Percentiles rank a stretch among this genome's conserved stretches.
Conservation (phyloP, 2,797 vertebrate genomes). For the Parambassis ranga region DNA sequence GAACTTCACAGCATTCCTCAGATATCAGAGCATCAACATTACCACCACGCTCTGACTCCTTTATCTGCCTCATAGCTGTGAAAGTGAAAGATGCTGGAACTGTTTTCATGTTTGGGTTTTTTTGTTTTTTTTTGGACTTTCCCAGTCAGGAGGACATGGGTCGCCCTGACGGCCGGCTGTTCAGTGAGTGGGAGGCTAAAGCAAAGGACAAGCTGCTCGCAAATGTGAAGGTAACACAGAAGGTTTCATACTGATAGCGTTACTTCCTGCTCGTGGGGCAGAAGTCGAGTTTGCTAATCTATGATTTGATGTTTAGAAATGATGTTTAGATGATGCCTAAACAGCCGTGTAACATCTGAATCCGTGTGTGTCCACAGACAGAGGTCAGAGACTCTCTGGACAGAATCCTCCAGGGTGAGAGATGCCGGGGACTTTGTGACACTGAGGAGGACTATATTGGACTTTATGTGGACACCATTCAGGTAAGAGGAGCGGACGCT, state of each 20-base stretch:
- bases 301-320: too few relatives aligned
- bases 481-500: conserved; percentile 41
- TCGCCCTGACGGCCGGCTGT: not conserved
- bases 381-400: conserved; percentile 8
- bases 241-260: fast-evolving
- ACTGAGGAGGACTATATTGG: conserved; percentile 51
- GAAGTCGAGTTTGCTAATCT: too few relatives aligned
- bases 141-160: conserved; percentile 35
- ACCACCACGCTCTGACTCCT: not conserved
- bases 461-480: conserved; percentile 67
- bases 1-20: too few relatives aligned
- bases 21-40: too few relatives aligned
- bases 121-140: conserved; percentile 26
- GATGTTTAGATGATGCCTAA: too few relatives aligned
- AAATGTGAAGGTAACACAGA: conserved; percentile 47
- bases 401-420: conserved; percentile 45
- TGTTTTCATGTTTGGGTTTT: not conserved
- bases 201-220: conserved; percentile 33
- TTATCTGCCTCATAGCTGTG: too few relatives aligned
- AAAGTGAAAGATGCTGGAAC: not conserved
- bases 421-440: not conserved
- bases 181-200: conserved; percentile 31
- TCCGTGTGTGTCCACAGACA: conserved; percentile 24
- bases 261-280: too few relatives aligned
- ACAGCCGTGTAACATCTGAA: too few relatives aligned